A percentile compares a stretch with the other conserved stretches of the same genome.
Conservation (phyloP, 64 coral and sea anemone genomes). For the Anthopleura sola region DNA sequence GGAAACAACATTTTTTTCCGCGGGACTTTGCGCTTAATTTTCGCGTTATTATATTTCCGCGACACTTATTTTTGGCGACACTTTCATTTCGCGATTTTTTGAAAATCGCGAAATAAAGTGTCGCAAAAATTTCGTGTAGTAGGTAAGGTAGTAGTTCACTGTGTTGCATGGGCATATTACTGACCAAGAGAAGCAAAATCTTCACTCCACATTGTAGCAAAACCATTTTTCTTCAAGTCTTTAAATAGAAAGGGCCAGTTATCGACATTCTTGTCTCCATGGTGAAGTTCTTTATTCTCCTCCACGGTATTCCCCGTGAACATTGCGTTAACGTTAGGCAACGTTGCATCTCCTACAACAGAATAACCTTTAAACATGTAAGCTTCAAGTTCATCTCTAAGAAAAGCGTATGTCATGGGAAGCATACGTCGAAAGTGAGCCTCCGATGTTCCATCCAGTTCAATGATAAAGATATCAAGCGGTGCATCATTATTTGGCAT, state of each 20-base stretch:
- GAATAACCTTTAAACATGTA: conserved; percentile 52
- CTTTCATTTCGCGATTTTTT: too few relatives aligned
- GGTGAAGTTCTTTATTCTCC: conserved; percentile 18
- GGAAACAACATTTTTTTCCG: too few relatives aligned
- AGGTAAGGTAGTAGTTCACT: too few relatives aligned
- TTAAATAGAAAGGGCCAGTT: conserved; percentile 49
- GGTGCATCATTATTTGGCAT: conserved; percentile 7
- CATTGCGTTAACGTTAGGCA: conserved; percentile 46
- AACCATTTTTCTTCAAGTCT: conserved; percentile 42
- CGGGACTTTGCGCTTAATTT: too few relatives aligned
- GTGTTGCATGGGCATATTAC: too few relatives aligned
- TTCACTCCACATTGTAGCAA: conserved; percentile 47
- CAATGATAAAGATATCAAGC: conserved; percentile 53
- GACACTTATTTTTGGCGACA: too few relatives aligned
- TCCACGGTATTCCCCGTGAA: conserved; percentile 33
- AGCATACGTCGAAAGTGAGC: conserved; percentile 71
- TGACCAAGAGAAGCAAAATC: conserved; percentile 14
- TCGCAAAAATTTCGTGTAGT: too few relatives aligned
- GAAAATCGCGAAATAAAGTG: too few relatives aligned
- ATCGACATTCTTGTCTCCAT: neutral
- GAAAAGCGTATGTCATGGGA: conserved; percentile 42
- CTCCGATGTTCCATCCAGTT: conserved; percentile 50
- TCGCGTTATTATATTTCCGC: too few relatives aligned
- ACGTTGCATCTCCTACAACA: conserved; percentile 67
- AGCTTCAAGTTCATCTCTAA: conserved; percentile 50